Percentiles rank a stretch among this genome's conserved stretches.
phyloP scores from a whole-genome alignment of 2,888 invertebrate species.

The Heliothis peltigera region DNA sequence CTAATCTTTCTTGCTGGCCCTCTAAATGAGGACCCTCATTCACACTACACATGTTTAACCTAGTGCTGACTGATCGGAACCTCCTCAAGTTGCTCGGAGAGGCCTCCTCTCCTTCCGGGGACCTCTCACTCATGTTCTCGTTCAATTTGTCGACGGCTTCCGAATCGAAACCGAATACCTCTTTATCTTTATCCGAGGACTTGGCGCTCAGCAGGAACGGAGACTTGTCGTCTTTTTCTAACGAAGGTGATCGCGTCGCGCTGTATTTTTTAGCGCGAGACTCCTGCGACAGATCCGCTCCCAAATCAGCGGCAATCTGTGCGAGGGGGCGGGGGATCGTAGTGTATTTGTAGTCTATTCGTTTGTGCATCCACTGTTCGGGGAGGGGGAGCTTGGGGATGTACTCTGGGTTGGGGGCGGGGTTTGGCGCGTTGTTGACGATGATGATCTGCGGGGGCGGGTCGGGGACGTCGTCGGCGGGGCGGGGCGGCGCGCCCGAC shows the following conservation, averaged over 20 bases:
- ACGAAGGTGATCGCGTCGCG: slow-evolving; percentile 85
- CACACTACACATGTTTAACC: slow-evolving; percentile 82
- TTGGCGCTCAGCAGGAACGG: slow-evolving; percentile 76
- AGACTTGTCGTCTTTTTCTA: slow-evolving; percentile 88
- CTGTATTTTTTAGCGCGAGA: slow-evolving; percentile 82
- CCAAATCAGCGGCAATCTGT: slow-evolving; percentile 78
- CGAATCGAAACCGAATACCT: slow-evolving; percentile 83
- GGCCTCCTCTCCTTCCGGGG: slow-evolving; percentile 75
- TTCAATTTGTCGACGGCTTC: slow-evolving; percentile 73
- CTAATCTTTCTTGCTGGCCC: slow-evolving; percentile 76
- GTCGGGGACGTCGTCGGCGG: slow-evolving; percentile 47
- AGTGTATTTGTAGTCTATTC: slow-evolving; percentile 81
- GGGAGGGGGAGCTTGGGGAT: slow-evolving; percentile 82
- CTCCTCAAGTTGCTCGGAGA: slow-evolving; percentile 79
- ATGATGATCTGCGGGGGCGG: slow-evolving; percentile 67
- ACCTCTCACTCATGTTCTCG: slow-evolving; percentile 70
- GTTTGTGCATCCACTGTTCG: slow-evolving; percentile 85
- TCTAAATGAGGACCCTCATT: slow-evolving; percentile 75
- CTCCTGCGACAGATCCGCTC: slow-evolving; percentile 77
- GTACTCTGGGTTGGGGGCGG: slow-evolving; percentile 65
- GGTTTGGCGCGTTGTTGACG: slow-evolving; percentile 63
- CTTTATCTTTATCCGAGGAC: slow-evolving; percentile 74
- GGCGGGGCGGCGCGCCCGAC: slow-evolving; percentile 62
- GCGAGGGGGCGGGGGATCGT: slow-evolving; percentile 82
- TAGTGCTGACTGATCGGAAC: slow-evolving; percentile 84